Percentiles rank a stretch among this genome's conserved stretches.
Conservation (phyloP, 2,888 invertebrate species). For the Volucella inanis region DNA sequence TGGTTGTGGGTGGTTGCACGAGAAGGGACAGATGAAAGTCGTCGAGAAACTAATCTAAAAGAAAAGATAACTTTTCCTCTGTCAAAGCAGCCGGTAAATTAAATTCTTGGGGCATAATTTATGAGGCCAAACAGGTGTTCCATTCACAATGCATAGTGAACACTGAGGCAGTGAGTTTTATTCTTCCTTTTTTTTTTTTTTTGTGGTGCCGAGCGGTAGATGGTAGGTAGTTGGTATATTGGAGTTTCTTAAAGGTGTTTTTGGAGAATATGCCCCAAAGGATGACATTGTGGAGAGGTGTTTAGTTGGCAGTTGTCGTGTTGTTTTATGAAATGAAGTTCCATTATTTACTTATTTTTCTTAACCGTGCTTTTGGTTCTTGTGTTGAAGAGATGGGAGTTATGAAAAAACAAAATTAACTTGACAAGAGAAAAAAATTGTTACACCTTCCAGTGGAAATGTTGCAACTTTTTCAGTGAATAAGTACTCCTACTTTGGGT, state of each 20-base stretch:
- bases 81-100: slow-evolving; percentile 77
- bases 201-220: not conserved
- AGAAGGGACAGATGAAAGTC: too few species aligned
- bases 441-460: too few species aligned
- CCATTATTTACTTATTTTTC: slow-evolving; percentile 57
- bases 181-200: slow-evolving; percentile 8
- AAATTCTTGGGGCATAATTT: slow-evolving; percentile 79
- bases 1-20: slow-evolving; percentile 2
- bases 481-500: too few species aligned
- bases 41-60: slow-evolving; percentile 72
- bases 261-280: slow-evolving; percentile 22
- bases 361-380: too few species aligned
- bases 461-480: too few species aligned
- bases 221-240: not conserved
- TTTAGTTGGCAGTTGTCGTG: slow-evolving; percentile 64
- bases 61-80: slow-evolving; percentile 75
- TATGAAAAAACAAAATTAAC: too few species aligned
- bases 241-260: slow-evolving; percentile 31
- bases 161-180: slow-evolving; percentile 40
- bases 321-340: slow-evolving; percentile 67
- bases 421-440: too few species aligned
- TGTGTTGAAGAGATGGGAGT: too few species aligned
- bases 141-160: slow-evolving; percentile 59
- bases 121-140: slow-evolving; percentile 80
- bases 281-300: slow-evolving; percentile 26